Percentiles rank a stretch among this genome's conserved stretches.
Conservation (phyloP, 2,797 vertebrate genomes). For the Peromyscus aztecus region DNA sequence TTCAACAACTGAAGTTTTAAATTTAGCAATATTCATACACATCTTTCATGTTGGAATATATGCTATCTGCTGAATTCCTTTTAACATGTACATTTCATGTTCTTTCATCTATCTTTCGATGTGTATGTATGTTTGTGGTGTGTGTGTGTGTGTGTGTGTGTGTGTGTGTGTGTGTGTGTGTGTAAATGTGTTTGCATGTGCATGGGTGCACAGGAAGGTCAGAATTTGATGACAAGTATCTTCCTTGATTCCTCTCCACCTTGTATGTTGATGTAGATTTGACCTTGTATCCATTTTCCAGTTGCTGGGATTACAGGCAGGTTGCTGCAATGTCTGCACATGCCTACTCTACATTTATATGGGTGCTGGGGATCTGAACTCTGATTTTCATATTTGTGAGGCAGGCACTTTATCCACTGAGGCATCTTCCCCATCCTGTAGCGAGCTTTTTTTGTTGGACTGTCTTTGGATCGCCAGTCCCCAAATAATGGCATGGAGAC, state of each 20-base stretch:
- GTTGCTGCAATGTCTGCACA: not conserved
- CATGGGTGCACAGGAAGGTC: no score
- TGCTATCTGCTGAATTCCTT: not conserved
- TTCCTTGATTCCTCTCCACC: not conserved
- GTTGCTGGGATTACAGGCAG: not conserved
- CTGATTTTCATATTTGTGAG: not conserved
- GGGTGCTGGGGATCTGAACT: not conserved
- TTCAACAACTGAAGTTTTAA: not conserved
- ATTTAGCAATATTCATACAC: not conserved
- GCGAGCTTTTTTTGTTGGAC: not conserved
- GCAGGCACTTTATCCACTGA: not conserved
- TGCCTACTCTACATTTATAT: not conserved
- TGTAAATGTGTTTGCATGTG: not conserved
- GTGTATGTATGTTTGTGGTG: not conserved
- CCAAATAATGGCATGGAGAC: not conserved
- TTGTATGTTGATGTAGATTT: not conserved
- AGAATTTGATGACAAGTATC: not conserved
- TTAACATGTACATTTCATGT: not conserved
- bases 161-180: not conserved
- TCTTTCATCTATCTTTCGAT: not conserved
- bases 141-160: not conserved
- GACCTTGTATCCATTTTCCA: not conserved
- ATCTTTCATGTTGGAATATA: not conserved
- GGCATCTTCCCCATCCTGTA: not conserved
- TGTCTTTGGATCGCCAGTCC: not conserved